Conservation (phyloP, 2,113 vertebrate genomes). For the Pampusana beccarii region DNA sequence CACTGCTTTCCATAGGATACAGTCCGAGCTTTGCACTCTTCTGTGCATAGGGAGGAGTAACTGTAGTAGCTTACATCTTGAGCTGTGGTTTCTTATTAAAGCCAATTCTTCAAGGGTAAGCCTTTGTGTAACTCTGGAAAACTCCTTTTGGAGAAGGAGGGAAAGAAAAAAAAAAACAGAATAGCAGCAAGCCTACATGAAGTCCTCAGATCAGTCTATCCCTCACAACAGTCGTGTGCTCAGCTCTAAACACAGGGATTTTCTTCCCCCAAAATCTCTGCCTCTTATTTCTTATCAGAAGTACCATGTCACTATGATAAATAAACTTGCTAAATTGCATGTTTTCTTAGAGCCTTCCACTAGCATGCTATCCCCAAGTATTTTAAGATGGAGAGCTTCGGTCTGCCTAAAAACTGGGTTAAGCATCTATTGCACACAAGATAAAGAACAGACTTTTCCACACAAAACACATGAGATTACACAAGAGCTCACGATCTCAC, state of each 20-base stretch:
- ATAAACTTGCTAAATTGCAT: neutral
- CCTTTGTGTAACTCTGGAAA: neutral
- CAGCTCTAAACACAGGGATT: neutral
- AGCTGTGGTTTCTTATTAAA: neutral
- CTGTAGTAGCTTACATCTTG: neutral
- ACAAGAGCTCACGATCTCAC: neutral
- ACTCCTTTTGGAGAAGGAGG: neutral
- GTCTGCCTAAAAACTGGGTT: neutral
- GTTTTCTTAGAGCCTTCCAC: neutral
- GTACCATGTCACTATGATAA: neutral
- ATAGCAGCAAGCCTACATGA: neutral
- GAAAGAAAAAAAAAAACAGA: neutral
- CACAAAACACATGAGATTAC: neutral
- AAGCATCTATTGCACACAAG: neutral
- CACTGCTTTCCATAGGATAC: accelerated
- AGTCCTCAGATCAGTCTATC: neutral
- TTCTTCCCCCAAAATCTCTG: neutral
- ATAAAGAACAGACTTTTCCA: neutral
- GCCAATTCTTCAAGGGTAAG: neutral
- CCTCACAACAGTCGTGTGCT: neutral
- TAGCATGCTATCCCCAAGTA: neutral
- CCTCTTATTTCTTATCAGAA: neutral
- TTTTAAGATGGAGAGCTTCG: neutral
- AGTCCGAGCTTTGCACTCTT: neutral
- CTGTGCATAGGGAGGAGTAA: neutral